Evolutionary conservation across 1,140 invertebrate species (phyloP), one percentile per base, ranked within the genome.

Genomic region (Agrypnia vestita): DNA sequence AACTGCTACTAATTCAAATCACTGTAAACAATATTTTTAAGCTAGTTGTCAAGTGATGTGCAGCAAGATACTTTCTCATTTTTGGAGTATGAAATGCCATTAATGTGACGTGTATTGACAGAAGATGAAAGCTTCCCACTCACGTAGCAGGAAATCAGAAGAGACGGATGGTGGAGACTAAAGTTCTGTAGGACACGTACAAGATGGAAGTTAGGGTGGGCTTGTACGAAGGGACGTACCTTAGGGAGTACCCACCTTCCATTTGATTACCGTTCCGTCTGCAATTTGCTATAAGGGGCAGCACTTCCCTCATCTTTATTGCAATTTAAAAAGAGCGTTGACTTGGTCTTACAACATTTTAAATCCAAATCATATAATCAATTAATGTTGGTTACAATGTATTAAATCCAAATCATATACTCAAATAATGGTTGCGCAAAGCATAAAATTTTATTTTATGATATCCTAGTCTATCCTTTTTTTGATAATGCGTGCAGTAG

Each of bases 241-340:
- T 56, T 55, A n/a, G 77, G 80, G 77, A 79, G 55, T 47, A 69
- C n/a, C 44, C 73, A 75, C 73, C 80, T 79, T 82, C 76, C 81
- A 82, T 82, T 82, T 82, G 81, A 82, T 82, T 82, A 82, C 81
- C 81, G 81, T 77, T 80, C 75, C 81, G 78, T 80, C 78, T 82
- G 81, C 81, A 80, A 82, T 82, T 82, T 76, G 19, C 75, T 69
- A 9, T 44, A 53, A 77, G 76, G 62, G 64, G 79, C 25, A 59
- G 21, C n/a, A 47, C 56, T 69, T 21, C 80, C 80, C 80, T 79
- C 77, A 59, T 59, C 77, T 79, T 79, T 72, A 71, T 76, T 76
- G 77, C 80, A 78, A 77, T 79, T 79, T 79, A 44, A 56, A 53
- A 51, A 51, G 44, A 15, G 46, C 73, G 73, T 76, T 61, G 71